Evolutionary conservation across 2,797 vertebrate genomes (phyloP), one percentile per base, ranked within the genome.

Genomic region (Sebastes itinus): DNA sequence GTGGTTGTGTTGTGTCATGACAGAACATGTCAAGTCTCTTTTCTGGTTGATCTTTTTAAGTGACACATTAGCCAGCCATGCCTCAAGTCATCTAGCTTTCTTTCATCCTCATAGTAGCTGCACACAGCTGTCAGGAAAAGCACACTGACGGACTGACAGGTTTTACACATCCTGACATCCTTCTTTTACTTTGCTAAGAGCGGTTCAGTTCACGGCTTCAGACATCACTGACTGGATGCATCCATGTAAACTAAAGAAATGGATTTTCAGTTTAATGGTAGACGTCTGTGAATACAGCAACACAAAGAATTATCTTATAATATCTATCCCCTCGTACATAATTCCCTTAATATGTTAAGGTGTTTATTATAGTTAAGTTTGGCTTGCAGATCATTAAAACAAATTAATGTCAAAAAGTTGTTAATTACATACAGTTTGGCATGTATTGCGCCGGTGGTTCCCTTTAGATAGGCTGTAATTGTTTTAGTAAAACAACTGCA

Each of bases 51-150:
- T 76, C 12, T 58, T 67, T 82, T 10, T n/a, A 76, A 87, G 84
- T 67, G 76, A 80, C 84, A 72, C 75, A 80, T 88, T 59, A 76
- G 80, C 73, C 72, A 64, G 55, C 35, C 58, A 2, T 63, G 80
- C 72, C 69, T 75, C 32, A 54, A 87, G 81, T 63, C 65, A 83
- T 83, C 62, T 38, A 61, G 59, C 54, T 46, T 46, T 46, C 54
- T 75, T 76, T 67, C 64, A 49, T 73, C 83, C 42, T 80, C 73
- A 22, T 32, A 60, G 69, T 69, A 75, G 46, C 65, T 49, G 76
- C 69, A 42, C 35, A 38, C 35, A 38, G 35, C 64, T 75, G 82
- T 88, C 82, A 78, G 87, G 65, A 59, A 72, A 76, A 73, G 32
- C 76, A 10, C 2, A 32, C 68, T 72, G 84, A 28, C 38, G 2